Evolutionary conservation across 2,888 invertebrate species (phyloP).

Genomic region (Lochmaea crataegi): DNA sequence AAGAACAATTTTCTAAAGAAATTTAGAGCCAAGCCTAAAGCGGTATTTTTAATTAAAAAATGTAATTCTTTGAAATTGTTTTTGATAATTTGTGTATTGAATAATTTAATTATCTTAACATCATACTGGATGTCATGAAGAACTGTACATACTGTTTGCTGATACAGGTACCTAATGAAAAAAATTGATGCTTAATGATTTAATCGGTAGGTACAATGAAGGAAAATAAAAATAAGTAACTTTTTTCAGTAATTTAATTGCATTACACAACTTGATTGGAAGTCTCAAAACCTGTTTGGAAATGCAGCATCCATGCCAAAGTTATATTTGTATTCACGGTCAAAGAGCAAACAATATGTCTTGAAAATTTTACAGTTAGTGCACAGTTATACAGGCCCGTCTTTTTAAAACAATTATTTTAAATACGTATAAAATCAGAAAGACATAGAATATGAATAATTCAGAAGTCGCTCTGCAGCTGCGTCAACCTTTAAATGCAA

Average conservation of each 20-base stretch:
- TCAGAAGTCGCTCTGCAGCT: too few relatives aligned
- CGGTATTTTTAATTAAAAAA: too few relatives aligned
- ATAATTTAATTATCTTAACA: too few relatives aligned
- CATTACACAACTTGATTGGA: slow-evolving; percentile 39
- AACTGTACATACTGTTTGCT: too few relatives aligned
- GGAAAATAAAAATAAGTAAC: neutral
- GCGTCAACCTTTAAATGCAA: too few relatives aligned
- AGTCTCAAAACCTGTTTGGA: slow-evolving; percentile 35
- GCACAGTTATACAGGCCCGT: slow-evolving; percentile 6
- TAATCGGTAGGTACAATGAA: neutral
- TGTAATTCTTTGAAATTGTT: too few relatives aligned
- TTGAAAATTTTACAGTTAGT: slow-evolving; percentile 24
- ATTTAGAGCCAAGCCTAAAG: too few relatives aligned
- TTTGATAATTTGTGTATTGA: too few relatives aligned
- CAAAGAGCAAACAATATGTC: slow-evolving; percentile 43
- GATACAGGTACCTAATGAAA: too few relatives aligned
- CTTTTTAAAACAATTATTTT: neutral
- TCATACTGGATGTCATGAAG: too few relatives aligned
- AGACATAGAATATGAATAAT: too few relatives aligned
- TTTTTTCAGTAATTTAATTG: slow-evolving; percentile 17
- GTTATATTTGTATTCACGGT: slow-evolving; percentile 46
- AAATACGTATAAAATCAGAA: neutral
- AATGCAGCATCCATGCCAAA: slow-evolving; percentile 43
- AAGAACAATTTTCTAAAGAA: too few relatives aligned
- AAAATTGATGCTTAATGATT: neutral